Evolutionary conservation across 2,113 vertebrate species (phyloP).

Genomic region (Mohoua ochrocephala): DNA sequence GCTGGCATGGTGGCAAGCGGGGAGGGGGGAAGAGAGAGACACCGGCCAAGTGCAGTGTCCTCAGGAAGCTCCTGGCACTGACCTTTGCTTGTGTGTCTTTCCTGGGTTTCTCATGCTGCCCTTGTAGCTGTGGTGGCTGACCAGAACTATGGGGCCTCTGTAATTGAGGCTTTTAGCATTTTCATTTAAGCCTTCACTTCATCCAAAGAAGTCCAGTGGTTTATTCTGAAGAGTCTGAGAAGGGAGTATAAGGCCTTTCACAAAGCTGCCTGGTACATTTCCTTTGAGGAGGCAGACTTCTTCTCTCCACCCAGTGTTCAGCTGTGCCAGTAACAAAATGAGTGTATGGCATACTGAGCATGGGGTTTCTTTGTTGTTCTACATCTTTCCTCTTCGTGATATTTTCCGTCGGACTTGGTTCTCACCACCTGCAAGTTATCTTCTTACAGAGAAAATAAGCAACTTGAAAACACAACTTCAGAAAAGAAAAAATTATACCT

Average conservation of each 20-base stretch:
- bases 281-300: slow-evolving; percentile 24
- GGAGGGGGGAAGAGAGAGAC: background rate
- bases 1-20: background rate
- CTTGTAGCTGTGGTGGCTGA: background rate
- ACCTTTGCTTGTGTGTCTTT: background rate
- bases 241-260: slow-evolving; percentile 8
- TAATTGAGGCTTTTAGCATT: slow-evolving; percentile 29
- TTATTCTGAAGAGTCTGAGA: slow-evolving; percentile 30
- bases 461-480: background rate
- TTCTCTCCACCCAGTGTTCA: slow-evolving; percentile 23
- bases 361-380: slow-evolving; percentile 30
- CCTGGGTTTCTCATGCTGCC: background rate
- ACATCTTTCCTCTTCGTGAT: background rate
- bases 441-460: background rate
- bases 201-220: slow-evolving; percentile 1
- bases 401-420: slow-evolving; percentile 7
- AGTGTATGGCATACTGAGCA: slow-evolving; percentile 43
- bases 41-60: background rate
- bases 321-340: slow-evolving; percentile 20
- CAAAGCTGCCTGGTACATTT: slow-evolving; percentile 14
- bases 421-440: background rate
- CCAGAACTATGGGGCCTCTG: slow-evolving; percentile 9
- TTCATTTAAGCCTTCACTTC: background rate
- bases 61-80: background rate
- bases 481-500: background rate